Conservation (phyloP, 1,140 invertebrate species). For the Drosophila miranda region DNA sequence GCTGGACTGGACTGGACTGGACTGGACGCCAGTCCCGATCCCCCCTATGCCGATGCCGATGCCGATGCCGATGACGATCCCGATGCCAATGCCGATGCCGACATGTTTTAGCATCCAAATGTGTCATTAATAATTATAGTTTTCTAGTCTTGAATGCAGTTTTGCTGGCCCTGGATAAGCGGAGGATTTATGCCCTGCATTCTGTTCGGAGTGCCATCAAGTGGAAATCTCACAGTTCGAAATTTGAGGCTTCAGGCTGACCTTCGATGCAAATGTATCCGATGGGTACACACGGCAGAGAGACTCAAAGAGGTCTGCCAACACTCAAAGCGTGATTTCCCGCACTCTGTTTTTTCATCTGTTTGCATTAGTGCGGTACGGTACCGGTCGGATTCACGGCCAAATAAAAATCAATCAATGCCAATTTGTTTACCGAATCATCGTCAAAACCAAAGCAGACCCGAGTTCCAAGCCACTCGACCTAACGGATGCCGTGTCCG, state of each 20-base stretch:
- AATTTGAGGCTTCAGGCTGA: conserved; percentile 7
- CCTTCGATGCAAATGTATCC: conserved; percentile 14
- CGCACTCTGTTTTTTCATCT: conserved; percentile 15
- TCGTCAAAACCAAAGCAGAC: conserved; percentile 24
- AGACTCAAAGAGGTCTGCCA: conserved; percentile 14
- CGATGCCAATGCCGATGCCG: conserved; percentile 6
- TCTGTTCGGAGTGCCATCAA: neutral
- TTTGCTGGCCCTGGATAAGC: conserved; percentile 40
- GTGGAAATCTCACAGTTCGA: conserved; percentile 8
- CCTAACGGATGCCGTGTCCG: conserved; percentile 46
- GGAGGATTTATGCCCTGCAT: conserved; percentile 43
- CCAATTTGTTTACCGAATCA: conserved; percentile 71
- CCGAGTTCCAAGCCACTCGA: conserved; percentile 9
- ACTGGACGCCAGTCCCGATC: too few species aligned
- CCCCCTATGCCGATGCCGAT: too few species aligned
- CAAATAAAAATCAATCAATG: conserved; percentile 75
- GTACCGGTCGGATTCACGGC: conserved; percentile 18
- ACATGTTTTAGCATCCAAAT: conserved; percentile 55
- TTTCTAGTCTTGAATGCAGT: conserved; percentile 11
- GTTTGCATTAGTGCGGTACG: conserved; percentile 20
- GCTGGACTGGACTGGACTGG: conserved; percentile 1
- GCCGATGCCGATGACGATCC: too few species aligned
- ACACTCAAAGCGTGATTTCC: conserved; percentile 48
- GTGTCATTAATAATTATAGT: conserved; percentile 64
- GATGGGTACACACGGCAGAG: neutral